These are phyloP conservation scores for Thamnaconus septentrionalis DNA, from an alignment of 2,113 vertebrate genomes.

Conservation along the genomic window DNA sequence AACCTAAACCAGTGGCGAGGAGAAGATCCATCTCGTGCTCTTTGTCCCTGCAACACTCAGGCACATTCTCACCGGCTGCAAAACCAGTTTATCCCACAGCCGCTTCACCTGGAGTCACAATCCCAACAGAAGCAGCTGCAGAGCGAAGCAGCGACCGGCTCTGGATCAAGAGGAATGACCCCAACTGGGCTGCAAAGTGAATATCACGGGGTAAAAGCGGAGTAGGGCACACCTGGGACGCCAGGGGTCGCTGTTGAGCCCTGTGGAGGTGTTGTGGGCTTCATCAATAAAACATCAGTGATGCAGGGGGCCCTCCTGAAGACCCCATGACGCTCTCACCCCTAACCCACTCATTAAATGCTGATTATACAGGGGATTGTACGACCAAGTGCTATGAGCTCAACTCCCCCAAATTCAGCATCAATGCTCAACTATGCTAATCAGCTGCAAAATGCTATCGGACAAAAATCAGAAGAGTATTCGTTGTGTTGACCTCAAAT, in stretches of 20 bases:
- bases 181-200: background rate
- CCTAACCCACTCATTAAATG: background rate
- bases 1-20: conserved; percentile 24
- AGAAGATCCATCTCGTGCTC: conserved; percentile 14
- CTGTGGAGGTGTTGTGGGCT: background rate
- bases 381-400: too few relatives aligned
- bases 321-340: too few relatives aligned
- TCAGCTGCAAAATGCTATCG: too few relatives aligned
- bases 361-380: background rate
- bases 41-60: conserved; percentile 18
- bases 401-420: too few relatives aligned
- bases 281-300: background rate
- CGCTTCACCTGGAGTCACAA: conserved; percentile 4
- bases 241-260: background rate
- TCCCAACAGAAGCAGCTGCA: background rate
- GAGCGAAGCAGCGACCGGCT: background rate
- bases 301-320: background rate
- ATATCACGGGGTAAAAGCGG: background rate
- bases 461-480: too few relatives aligned
- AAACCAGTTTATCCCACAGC: conserved; percentile 10
- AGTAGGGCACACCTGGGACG: background rate
- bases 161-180: background rate
- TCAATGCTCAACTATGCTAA: too few relatives aligned
- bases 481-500: too few relatives aligned
- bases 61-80: conserved; percentile 18